Conservation (phyloP, 2,888 invertebrate species). For the Glaucopsyche alexis region DNA sequence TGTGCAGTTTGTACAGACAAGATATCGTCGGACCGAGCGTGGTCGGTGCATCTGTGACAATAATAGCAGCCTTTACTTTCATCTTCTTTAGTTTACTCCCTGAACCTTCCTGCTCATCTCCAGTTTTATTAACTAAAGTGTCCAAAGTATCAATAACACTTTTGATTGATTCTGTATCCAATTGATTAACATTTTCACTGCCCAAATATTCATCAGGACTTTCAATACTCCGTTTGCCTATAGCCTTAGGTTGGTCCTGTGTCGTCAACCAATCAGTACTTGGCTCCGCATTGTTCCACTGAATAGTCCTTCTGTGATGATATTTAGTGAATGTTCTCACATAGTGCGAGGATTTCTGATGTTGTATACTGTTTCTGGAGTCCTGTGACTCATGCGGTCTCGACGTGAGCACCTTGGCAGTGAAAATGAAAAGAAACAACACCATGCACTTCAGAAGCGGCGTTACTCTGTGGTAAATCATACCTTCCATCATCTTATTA, state of each 20-base stretch:
- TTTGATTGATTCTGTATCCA: slow-evolving; percentile 46
- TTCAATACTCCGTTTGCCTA: slow-evolving; percentile 58
- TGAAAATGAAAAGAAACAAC: slow-evolving; percentile 71
- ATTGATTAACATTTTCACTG: slow-evolving; percentile 48
- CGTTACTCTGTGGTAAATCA: slow-evolving; percentile 63
- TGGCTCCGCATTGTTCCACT: slow-evolving; percentile 57
- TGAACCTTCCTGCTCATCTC: slow-evolving; percentile 55
- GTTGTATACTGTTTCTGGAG: slow-evolving; percentile 60
- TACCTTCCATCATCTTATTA: slow-evolving; percentile 58
- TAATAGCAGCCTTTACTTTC: slow-evolving; percentile 53
- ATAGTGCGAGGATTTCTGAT: slow-evolving; percentile 63
- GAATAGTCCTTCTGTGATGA: slow-evolving; percentile 68
- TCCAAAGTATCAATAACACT: slow-evolving; percentile 51
- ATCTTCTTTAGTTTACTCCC: slow-evolving; percentile 50
- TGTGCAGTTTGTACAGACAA: slow-evolving; percentile 67
- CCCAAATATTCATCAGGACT: slow-evolving; percentile 55
- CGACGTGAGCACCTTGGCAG: slow-evolving; percentile 71
- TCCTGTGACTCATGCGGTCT: slow-evolving; percentile 67
- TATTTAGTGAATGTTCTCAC: slow-evolving; percentile 75
- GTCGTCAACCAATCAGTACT: slow-evolving; percentile 49
- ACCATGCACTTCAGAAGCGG: slow-evolving; percentile 71
- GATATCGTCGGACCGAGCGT: slow-evolving; percentile 56
- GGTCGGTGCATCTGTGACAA: slow-evolving; percentile 51
- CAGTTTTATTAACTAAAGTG: slow-evolving; percentile 48
- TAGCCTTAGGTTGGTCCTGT: slow-evolving; percentile 51